phyloP scores from a whole-genome alignment of 2,888 invertebrate species.

The Hedya salicella region DNA sequence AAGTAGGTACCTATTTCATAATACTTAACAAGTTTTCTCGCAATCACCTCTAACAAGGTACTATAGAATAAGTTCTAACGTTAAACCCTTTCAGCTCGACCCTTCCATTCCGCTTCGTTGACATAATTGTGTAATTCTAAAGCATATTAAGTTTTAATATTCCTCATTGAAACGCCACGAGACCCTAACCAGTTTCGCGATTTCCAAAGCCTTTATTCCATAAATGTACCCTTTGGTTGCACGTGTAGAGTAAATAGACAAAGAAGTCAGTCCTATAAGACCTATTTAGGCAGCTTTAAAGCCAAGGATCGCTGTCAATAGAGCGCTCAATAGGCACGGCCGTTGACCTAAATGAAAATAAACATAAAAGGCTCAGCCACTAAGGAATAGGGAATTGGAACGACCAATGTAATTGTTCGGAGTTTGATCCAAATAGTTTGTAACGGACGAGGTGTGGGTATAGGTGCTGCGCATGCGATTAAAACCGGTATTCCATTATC shows the following conservation, averaged over 20 bases:
- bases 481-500: background rate
- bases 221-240: conserved; percentile 44
- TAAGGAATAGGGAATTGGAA: conserved; percentile 71
- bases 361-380: conserved; percentile 63
- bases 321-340: conserved; percentile 73
- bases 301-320: conserved; percentile 77
- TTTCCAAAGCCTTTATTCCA: conserved; percentile 32
- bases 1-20: conserved; percentile 8
- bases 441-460: conserved; percentile 10
- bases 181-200: conserved; percentile 32
- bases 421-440: conserved; percentile 29
- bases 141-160: conserved; percentile 28
- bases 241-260: conserved; percentile 51
- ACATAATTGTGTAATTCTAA: conserved; percentile 27
- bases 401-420: conserved; percentile 49
- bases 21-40: conserved; percentile 9
- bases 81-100: conserved; percentile 6
- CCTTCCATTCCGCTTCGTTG: conserved; percentile 20
- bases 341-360: conserved; percentile 81
- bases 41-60: conserved; percentile 5
- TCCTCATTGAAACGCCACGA: conserved; percentile 22
- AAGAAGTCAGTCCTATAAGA: conserved; percentile 39
- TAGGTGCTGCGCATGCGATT: background rate
- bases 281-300: conserved; percentile 66
- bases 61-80: conserved; percentile 8